Conservation (phyloP, 2,888 invertebrate genomes). For the Coenonympha glycerion region DNA sequence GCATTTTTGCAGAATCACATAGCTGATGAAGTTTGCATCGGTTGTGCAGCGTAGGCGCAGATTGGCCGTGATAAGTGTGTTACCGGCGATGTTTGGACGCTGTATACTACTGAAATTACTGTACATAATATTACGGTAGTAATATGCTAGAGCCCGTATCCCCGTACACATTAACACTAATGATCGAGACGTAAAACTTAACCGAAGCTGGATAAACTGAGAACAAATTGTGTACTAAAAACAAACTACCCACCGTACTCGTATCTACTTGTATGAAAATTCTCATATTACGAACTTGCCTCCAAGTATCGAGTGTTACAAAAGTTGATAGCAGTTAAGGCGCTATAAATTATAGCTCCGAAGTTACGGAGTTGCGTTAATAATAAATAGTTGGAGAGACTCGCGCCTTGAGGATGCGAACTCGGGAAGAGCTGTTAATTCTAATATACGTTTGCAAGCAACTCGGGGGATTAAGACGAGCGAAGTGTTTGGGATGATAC, state of each 20-base stretch:
- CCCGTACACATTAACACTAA: neutral
- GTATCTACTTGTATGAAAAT: conserved; percentile 3
- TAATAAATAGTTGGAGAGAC: conserved; percentile 39
- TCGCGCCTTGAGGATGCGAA: conserved; percentile 15
- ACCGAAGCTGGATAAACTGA: neutral
- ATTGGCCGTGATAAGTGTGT: too few relatives aligned
- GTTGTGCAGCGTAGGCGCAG: too few relatives aligned
- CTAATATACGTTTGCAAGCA: conserved; percentile 11
- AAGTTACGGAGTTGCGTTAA: conserved; percentile 38
- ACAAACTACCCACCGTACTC: neutral
- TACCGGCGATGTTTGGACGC: too few relatives aligned
- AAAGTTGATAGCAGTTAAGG: conserved; percentile 35
- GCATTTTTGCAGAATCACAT: too few relatives aligned
- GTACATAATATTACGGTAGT: too few relatives aligned
- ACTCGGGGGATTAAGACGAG: conserved; percentile 1
- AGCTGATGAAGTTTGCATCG: too few relatives aligned
- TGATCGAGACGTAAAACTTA: neutral
- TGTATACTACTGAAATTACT: too few relatives aligned
- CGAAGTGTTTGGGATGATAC: neutral
- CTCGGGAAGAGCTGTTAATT: conserved; percentile 23
- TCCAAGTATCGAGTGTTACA: conserved; percentile 25
- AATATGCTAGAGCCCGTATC: neutral
- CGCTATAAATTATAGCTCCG: conserved; percentile 40
- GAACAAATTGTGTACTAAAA: neutral
- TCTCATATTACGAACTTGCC: conserved; percentile 17